Evolutionary conservation across 2,888 invertebrate genomes (phyloP).

Genomic region (Brachyopa scutellaris): DNA sequence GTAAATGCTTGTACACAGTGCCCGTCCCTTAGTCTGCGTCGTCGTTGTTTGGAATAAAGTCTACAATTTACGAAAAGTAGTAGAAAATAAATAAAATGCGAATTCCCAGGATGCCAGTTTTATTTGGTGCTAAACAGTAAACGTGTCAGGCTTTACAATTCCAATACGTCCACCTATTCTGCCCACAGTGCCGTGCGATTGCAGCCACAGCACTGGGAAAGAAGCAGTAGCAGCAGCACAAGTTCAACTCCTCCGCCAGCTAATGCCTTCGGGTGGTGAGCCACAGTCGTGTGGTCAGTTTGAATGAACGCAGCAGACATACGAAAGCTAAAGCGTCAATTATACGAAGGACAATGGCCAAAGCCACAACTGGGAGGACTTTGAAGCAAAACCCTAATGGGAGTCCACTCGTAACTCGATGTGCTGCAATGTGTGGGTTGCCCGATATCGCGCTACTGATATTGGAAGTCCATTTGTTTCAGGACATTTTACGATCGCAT

Average conservation of each 20-base stretch:
- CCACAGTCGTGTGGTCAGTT: constrained; percentile 49
- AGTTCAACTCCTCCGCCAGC: neutral
- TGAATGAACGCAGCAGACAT: constrained; percentile 49
- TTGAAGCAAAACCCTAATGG: constrained; percentile 47
- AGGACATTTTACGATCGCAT: constrained; percentile 65
- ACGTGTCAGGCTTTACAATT: constrained; percentile 71
- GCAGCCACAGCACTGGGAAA: neutral
- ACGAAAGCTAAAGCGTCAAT: constrained; percentile 63
- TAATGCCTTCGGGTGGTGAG: constrained; percentile 46
- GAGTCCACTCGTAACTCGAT: constrained; percentile 5
- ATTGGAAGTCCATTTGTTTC: constrained; percentile 71
- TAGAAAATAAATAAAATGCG: constrained; percentile 63
- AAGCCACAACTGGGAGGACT: constrained; percentile 48
- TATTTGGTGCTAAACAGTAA: constrained; percentile 71
- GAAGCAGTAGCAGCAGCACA: constrained; percentile 3
- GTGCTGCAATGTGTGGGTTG: neutral
- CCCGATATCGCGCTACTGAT: constrained; percentile 37
- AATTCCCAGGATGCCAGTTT: constrained; percentile 68
- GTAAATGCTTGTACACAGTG: constrained; percentile 31
- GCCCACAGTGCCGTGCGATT: constrained; percentile 28
- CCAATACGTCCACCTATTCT: constrained; percentile 56
- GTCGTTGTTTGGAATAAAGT: constrained; percentile 40
- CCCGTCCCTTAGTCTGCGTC: constrained; percentile 8
- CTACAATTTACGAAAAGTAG: constrained; percentile 52
- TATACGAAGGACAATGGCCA: constrained; percentile 51